Evolutionary conservation across 2,113 vertebrate genomes (phyloP).

Genomic region (Echinops telfairi): DNA sequence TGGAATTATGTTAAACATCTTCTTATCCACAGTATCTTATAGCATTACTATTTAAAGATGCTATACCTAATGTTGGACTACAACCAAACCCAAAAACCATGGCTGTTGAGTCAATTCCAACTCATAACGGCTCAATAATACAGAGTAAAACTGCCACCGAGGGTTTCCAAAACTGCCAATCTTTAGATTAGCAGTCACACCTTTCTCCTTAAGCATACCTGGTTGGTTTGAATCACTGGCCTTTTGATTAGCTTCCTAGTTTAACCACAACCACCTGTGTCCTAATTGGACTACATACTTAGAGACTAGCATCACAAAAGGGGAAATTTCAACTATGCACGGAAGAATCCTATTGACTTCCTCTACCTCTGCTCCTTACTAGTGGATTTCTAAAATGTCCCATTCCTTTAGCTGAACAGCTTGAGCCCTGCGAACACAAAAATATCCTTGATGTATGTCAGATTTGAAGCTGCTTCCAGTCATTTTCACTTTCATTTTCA

Average conservation of each 20-base stretch:
- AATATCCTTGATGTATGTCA: background rate
- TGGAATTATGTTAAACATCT: conserved; percentile 31
- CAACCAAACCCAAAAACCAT: background rate
- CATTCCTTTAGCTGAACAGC: conserved; percentile 1
- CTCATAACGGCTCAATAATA: background rate
- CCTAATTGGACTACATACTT: background rate
- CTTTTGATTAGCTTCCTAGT: background rate
- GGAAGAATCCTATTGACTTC: background rate
- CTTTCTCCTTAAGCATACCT: background rate
- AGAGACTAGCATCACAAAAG: conserved; percentile 38
- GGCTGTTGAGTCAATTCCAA: background rate
- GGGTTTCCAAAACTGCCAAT: background rate
- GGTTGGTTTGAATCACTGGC: background rate
- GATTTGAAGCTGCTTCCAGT: no score
- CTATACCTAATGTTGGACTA: conserved; percentile 1
- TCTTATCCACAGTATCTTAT: background rate
- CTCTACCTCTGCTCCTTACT: background rate
- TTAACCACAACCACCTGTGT: background rate
- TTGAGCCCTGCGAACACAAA: conserved; percentile 58
- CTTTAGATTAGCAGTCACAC: background rate
- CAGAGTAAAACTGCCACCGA: background rate
- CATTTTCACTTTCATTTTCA: no score
- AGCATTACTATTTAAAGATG: background rate
- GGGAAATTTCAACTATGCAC: background rate
- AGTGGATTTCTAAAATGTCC: background rate